Percentiles rank a stretch among this genome's conserved stretches.
phyloP scores from a whole-genome alignment of 2,888 invertebrate species.

The Ariolimax columbianus region DNA sequence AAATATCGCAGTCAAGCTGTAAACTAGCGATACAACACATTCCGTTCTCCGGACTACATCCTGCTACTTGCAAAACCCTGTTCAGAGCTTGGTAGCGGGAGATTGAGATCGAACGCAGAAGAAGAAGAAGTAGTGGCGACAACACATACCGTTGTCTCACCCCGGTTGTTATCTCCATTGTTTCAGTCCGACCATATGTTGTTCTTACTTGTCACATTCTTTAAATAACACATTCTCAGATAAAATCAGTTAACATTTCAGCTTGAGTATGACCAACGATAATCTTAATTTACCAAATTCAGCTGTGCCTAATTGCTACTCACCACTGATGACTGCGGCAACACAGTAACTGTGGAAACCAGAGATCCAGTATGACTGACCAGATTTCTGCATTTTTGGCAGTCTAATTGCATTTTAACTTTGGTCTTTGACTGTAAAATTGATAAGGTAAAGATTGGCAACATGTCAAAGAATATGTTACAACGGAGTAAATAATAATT shows the following conservation, averaged over 20 bases:
- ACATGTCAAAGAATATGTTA: neutral
- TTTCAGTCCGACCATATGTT: no score
- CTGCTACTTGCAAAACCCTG: no score
- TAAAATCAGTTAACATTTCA: neutral
- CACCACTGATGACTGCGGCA: slow-evolving; percentile 50
- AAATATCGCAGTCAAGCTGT: no score
- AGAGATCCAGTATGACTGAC: slow-evolving; percentile 65
- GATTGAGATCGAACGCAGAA: no score
- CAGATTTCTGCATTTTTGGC: slow-evolving; percentile 67
- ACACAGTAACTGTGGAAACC: slow-evolving; percentile 65
- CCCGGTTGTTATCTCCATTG: no score
- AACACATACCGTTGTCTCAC: no score
- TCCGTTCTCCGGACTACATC: no score
- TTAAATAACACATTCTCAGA: neutral
- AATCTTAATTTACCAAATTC: neutral
- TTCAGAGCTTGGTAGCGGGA: no score
- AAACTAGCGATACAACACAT: no score
- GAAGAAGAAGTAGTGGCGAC: no score
- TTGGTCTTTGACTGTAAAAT: slow-evolving; percentile 66
- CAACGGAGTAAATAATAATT: no score
- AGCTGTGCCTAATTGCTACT: neutral
- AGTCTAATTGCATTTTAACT: slow-evolving; percentile 68
- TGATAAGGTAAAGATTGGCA: neutral
- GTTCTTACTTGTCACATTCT: no score
- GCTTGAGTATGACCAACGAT: neutral